Evolutionary conservation across 2,797 vertebrate species (phyloP).

Genomic region (Cheirogaleus major): DNA sequence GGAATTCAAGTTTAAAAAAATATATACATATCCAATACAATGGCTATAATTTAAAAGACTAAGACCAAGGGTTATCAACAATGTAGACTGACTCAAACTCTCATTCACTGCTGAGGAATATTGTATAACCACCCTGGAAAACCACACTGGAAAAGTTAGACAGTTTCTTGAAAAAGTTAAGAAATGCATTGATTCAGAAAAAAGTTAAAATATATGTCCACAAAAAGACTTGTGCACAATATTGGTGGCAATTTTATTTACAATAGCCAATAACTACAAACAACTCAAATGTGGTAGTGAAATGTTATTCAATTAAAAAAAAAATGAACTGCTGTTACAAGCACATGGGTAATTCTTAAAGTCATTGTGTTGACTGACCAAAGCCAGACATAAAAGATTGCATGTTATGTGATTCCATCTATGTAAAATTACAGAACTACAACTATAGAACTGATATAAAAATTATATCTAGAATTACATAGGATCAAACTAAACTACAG

Average conservation of each 20-base stretch:
- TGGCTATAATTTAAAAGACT: not conserved
- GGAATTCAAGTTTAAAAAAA: not conserved
- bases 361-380: not conserved
- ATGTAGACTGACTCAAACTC: too few species aligned
- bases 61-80: not conserved
- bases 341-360: not conserved
- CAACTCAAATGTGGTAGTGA: not conserved
- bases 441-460: not conserved
- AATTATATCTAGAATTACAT: not conserved
- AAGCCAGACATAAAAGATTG: not conserved
- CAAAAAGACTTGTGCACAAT: not conserved
- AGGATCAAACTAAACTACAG: not conserved
- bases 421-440: not conserved
- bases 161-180: not conserved
- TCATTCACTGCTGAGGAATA: not conserved
- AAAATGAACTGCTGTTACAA: not conserved
- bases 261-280: not conserved
- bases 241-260: not conserved
- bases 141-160: too few species aligned
- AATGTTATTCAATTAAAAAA: not conserved
- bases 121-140: not conserved
- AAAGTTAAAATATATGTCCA: not conserved
- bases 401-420: not conserved
- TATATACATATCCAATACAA: not conserved
- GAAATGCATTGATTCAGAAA: not conserved